phyloP scores from a whole-genome alignment of 2,888 invertebrate genomes.

The Sarcophaga subvicina region DNA sequence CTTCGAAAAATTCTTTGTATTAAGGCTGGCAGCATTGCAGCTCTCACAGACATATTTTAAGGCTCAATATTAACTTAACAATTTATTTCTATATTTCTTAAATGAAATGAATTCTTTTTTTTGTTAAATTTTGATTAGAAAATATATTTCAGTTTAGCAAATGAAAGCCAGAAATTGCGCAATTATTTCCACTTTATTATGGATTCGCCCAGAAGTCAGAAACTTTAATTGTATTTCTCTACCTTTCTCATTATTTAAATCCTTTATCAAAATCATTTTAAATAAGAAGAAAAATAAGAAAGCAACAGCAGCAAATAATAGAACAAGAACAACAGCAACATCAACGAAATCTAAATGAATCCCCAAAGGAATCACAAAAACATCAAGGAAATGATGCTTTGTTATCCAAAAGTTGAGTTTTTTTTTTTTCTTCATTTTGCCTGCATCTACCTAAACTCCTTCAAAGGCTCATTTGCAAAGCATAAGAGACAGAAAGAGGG shows the following conservation, averaged over 20 bases:
- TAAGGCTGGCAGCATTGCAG: too few relatives aligned
- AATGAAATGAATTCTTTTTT: not conserved
- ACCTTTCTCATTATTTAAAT: slow-evolving; percentile 66
- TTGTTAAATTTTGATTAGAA: not conserved
- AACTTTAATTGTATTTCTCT: slow-evolving; percentile 50
- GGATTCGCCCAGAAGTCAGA: slow-evolving; percentile 30
- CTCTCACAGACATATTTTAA: too few relatives aligned
- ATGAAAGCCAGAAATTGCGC: not conserved
- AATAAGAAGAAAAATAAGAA: slow-evolving; percentile 18
- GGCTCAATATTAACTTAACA: too few relatives aligned
- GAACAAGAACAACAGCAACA: not conserved
- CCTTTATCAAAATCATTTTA: slow-evolving; percentile 56
- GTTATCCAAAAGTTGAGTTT: slow-evolving; percentile 54
- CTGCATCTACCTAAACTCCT: not conserved
- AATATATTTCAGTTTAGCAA: not conserved
- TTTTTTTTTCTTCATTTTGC: not conserved
- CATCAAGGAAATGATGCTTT: slow-evolving; percentile 67
- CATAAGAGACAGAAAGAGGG: not conserved
- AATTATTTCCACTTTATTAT: not conserved
- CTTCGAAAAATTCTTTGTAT: too few relatives aligned
- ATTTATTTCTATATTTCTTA: not conserved
- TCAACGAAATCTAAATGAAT: slow-evolving; percentile 53
- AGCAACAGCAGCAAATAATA: slow-evolving; percentile 1
- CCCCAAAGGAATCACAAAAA: slow-evolving; percentile 68
- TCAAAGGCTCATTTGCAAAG: slow-evolving; percentile 37